Base-by-base conservation (phyloP, 2,113 vertebrate species). In the Pedetes capensis region DNA sequence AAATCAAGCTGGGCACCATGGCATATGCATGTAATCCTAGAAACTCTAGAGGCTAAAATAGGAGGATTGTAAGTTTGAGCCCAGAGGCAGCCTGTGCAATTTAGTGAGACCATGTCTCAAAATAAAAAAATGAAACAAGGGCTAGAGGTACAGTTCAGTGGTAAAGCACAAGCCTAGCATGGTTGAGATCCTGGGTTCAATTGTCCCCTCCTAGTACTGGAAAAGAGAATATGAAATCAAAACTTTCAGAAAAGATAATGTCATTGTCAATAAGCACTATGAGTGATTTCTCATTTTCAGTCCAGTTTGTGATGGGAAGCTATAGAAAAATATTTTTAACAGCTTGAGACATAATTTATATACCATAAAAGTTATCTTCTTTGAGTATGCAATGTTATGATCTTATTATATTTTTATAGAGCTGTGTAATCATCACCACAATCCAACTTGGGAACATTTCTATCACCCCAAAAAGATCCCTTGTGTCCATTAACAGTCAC, bases 221-320 rank as follows among this genome's bases (percentile, higher is more conserved):
- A n/a, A n/a, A n/a, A n/a, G n/a, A 72, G 75, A 91, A 44, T 49
- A 68, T 34, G 8, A 93, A 92, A 69, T 69, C 0, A 9, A 51
- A 93, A 37, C 68, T 63, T 69, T 5, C 44, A 75, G 44, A 42
- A 23, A 74, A 74, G 8, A 75, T 37, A 16, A 75, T 69, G 6
- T 68, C 23, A 83, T 75, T 57, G 13, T 51, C 37, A 74, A 72
- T 0, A 68, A 84, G 42, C 22, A 42, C 6, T 47, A 0, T 69
- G n/a, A 68, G 5, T 51, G 44, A 95, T 74, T n/a, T 82, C 51
- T 86, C 18, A 68, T 51, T 83, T 89, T 96, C 69, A 89, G 13
- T 39, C 44, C 51, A 71, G 29, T 79, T 87, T 89, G 5, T 87
- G 23, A 84, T 11, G 10, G 5, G 11, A 12, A 89, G 9, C n/a